A percentile compares a stretch with the other conserved stretches of the same genome.
Conservation (phyloP, 2,797 vertebrate genomes). For the Lacerta bilineata region DNA sequence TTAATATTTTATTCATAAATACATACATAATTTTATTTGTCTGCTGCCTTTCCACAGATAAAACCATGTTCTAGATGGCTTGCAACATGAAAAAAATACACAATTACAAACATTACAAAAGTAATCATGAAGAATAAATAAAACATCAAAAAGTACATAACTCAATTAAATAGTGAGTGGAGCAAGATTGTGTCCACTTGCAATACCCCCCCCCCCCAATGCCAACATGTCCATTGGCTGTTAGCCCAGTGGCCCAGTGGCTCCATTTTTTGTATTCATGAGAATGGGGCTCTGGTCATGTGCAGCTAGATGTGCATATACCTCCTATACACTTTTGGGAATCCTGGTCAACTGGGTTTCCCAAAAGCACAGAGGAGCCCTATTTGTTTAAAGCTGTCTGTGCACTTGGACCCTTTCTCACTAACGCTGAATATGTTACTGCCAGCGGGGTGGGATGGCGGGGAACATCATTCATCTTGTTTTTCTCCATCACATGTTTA, state of each 20-base stretch:
- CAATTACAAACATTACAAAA: too few species aligned
- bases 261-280: background rate
- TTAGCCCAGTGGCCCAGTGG: background rate
- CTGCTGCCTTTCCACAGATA: too few species aligned
- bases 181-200: too few species aligned
- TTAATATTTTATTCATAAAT: too few species aligned
- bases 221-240: background rate
- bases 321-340: background rate
- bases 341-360: background rate
- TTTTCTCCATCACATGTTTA: background rate
- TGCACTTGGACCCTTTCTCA: background rate
- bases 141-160: too few species aligned
- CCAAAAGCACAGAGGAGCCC: background rate
- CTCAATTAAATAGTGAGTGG: too few species aligned
- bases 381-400: background rate
- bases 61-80: too few species aligned
- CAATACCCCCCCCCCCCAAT: background rate
- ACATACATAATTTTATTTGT: too few species aligned
- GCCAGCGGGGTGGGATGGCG: background rate
- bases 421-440: background rate
- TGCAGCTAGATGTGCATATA: background rate
- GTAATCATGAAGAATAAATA: too few species aligned
- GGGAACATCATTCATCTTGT: too few species aligned
- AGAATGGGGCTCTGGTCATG: background rate
- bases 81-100: too few species aligned